phyloP scores from a whole-genome alignment of 2,113 vertebrate genomes.

The Numenius arquata region DNA sequence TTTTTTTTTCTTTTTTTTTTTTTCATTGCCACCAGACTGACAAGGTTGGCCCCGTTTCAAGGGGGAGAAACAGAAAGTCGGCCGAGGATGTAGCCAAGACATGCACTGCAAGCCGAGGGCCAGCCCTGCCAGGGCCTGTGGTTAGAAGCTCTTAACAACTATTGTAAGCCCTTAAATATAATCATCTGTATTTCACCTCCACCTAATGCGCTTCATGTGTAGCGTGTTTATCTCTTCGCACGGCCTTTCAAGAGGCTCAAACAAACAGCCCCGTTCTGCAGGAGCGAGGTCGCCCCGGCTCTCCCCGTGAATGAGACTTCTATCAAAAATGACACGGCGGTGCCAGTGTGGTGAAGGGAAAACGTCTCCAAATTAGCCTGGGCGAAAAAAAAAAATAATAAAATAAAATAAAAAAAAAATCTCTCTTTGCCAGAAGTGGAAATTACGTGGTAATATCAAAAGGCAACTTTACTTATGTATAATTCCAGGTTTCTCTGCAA shows the following conservation, averaged over 20 bases:
- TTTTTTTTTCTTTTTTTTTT: background rate
- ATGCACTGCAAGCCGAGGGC: conserved; percentile 40
- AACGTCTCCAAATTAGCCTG: conserved; percentile 47
- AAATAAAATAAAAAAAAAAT: background rate
- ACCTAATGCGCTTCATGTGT: conserved; percentile 73
- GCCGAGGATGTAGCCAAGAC: conserved; percentile 62
- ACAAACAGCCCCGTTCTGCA: conserved; percentile 62
- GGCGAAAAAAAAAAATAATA: background rate
- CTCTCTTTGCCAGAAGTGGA: conserved; percentile 71
- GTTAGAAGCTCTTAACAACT: conserved; percentile 83
- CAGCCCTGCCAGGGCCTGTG: conserved; percentile 64
- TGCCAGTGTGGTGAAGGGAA: conserved; percentile 50
- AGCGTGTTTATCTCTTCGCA: conserved; percentile 37
- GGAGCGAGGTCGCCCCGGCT: background rate
- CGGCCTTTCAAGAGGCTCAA: conserved; percentile 47
- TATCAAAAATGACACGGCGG: conserved; percentile 37
- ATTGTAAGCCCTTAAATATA: conserved; percentile 81
- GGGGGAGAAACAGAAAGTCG: conserved; percentile 61
- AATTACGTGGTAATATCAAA: conserved; percentile 73
- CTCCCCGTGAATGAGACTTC: conserved; percentile 59
- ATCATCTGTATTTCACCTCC: conserved; percentile 76
- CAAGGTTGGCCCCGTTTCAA: conserved; percentile 70
- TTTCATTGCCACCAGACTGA: conserved; percentile 63
- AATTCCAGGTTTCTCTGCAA: conserved; percentile 65
- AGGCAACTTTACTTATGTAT: conserved; percentile 62